phyloP scores from a whole-genome alignment of 2,888 invertebrate species.

The Lysandra coridon region DNA sequence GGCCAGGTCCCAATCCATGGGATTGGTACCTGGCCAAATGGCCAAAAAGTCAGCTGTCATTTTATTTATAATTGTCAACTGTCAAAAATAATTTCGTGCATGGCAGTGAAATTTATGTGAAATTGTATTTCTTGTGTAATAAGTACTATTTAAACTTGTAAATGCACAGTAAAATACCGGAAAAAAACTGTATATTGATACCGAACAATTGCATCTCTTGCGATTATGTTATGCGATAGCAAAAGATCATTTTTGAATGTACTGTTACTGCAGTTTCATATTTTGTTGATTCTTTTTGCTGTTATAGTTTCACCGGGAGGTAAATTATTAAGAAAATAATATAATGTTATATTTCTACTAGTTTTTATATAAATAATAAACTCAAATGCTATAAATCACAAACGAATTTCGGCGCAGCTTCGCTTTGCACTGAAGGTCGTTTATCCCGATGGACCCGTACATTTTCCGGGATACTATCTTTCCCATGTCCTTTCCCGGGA shows the following conservation, averaged over 20 bases:
- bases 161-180: neutral
- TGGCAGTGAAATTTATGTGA: neutral
- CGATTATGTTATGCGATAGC: neutral
- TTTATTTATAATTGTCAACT: neutral
- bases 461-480: too few species aligned
- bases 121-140: neutral
- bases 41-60: too few species aligned
- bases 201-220: neutral
- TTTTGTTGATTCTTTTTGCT: conserved; percentile 33
- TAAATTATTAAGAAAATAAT: neutral
- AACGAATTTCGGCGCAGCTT: too few species aligned
- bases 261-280: conserved; percentile 1
- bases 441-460: too few species aligned
- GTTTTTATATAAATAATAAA: too few species aligned
- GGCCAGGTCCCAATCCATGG: too few species aligned
- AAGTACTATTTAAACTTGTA: neutral
- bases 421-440: too few species aligned
- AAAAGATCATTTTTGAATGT: neutral
- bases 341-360: neutral
- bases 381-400: too few species aligned
- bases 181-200: neutral
- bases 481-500: too few species aligned
- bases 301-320: conserved; percentile 33
- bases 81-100: neutral
- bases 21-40: too few species aligned